Evolutionary conservation across 2,113 vertebrate genomes (phyloP).

Genomic region (Anarrhichthys ocellatus): DNA sequence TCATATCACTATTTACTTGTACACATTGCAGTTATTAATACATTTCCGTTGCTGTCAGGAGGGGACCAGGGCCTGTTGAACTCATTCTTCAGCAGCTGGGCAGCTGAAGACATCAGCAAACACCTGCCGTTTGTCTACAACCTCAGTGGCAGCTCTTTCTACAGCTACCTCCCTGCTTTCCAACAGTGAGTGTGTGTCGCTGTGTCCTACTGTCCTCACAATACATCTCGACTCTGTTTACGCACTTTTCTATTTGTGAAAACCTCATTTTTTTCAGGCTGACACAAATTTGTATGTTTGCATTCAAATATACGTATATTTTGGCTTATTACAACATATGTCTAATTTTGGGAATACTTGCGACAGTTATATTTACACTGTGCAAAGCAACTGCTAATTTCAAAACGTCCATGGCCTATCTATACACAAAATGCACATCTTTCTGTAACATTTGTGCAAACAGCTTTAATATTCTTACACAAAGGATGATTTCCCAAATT

Average conservation of each 20-base stretch:
- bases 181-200: slow-evolving; percentile 80
- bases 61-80: slow-evolving; percentile 90
- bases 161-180: slow-evolving; percentile 87
- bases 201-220: background rate
- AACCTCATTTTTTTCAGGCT: background rate
- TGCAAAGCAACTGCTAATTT: too few species aligned
- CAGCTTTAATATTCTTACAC: too few species aligned
- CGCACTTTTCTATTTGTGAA: background rate
- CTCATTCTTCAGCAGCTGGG: slow-evolving; percentile 86
- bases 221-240: background rate
- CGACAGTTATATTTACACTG: too few species aligned
- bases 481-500: too few species aligned
- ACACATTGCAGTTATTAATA: background rate
- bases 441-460: too few species aligned
- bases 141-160: slow-evolving; percentile 80
- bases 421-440: too few species aligned
- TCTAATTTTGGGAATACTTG: too few species aligned
- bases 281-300: background rate
- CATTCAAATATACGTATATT: background rate
- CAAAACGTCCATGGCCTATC: too few species aligned
- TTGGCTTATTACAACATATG: too few species aligned
- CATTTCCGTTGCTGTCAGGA: slow-evolving; percentile 69
- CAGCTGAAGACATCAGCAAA: slow-evolving; percentile 83
- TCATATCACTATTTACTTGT: background rate
- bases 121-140: slow-evolving; percentile 88